Conservation (phyloP, 92 coral and sea anemone genomes). For the Epizoanthus rinbou region DNA sequence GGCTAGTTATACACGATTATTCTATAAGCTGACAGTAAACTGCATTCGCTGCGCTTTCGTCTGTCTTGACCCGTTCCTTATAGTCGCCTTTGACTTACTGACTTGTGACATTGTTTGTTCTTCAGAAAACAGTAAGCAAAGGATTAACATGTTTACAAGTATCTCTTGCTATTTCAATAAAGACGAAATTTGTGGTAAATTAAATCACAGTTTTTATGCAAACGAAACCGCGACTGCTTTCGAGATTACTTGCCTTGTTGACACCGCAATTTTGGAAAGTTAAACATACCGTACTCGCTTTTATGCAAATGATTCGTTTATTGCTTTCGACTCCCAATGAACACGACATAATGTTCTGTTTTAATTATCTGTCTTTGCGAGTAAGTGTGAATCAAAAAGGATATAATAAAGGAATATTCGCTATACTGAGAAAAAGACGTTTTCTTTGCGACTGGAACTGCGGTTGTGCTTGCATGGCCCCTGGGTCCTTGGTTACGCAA, state of each 20-base stretch:
- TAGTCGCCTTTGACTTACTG: background rate
- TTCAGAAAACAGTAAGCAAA: slow-evolving; percentile 14
- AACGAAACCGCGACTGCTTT: slow-evolving; percentile 17
- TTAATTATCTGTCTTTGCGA: background rate
- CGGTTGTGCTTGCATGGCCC: background rate
- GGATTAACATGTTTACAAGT: slow-evolving; percentile 21
- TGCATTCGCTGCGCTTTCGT: background rate
- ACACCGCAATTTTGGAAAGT: slow-evolving; percentile 3
- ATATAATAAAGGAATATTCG: background rate
- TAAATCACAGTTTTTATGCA: slow-evolving; percentile 9
- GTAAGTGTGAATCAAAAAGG: background rate
- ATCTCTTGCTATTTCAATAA: slow-evolving; percentile 28
- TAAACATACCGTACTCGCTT: background rate
- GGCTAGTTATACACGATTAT: no score
- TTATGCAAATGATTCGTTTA: background rate
- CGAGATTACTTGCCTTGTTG: slow-evolving; percentile 7
- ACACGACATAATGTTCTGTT: background rate
- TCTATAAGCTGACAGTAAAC: slow-evolving; percentile 2
- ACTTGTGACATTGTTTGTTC: slow-evolving; percentile 15
- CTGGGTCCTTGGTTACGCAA: slow-evolving; percentile 17
- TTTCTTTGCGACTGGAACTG: background rate
- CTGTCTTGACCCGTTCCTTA: background rate
- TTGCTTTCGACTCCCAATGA: background rate
- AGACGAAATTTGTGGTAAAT: background rate
- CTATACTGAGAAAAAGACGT: background rate